Base-by-base conservation (phyloP, 2,888 invertebrate genomes). In the Chloroclysta siterata region DNA sequence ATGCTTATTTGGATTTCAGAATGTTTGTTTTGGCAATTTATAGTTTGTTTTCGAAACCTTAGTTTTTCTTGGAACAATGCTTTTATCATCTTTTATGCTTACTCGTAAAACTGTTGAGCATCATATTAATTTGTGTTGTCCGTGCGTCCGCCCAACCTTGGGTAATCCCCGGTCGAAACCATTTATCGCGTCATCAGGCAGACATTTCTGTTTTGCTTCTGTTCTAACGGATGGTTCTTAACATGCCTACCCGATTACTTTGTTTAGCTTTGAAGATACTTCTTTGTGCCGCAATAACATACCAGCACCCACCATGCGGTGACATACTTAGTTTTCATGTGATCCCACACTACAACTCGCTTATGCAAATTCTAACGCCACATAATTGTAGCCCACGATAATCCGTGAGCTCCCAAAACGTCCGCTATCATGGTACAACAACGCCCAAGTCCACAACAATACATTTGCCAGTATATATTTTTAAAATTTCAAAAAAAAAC, bases 101-200 rank as follows among this genome's bases (percentile, higher is more conserved):
- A 14, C 14, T 36, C 15, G 44, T 63, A 22, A 51, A 59, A 63
- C 58, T 54, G 44, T 41, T 51, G 50, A 58, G 44, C 42, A 52
- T 36, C 14, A 15, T 33, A 47, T 33, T 53, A 33, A 15, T 29
- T 60, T 60, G 48, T 65, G 33, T 53, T 61, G 61, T 57, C 51
- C 14, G 57, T 54, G 42, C 56, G 56, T 57, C 22, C 50, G 51
- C 41, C 15, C 47, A 65, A 61, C 65, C 65, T 65, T 65, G 61
- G 61, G 54, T 62, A 65, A 46, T 61, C 58, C 61, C 65, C 54
- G 52, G 61, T 54, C 54, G 58, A 58, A 65, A 58, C 54, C 48
- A 59, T 53, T 52, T 42, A 62, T 50, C 54, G 54, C 61, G 42
- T 58, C 58, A 61, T 61, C 57, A 54, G 14, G n/a, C 53, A 57